Conservation (phyloP, 1,140 invertebrate species). For the Cyphomyrmex costatus region DNA sequence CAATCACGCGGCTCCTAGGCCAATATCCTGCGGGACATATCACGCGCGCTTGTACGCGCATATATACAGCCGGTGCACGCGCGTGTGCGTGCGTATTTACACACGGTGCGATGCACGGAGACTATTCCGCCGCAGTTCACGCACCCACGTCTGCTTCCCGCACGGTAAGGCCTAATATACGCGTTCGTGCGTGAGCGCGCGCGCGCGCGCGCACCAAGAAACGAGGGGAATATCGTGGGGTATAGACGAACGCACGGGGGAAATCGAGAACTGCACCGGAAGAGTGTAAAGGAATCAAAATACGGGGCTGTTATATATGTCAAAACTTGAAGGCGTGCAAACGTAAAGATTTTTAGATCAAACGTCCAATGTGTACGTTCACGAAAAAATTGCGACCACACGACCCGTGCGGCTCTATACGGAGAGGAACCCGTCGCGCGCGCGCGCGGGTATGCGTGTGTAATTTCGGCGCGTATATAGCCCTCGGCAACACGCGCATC, state of each 20-base stretch:
- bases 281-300: background rate
- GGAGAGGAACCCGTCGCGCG: background rate
- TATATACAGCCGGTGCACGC: too few species aligned
- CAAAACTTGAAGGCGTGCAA: background rate
- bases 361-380: constrained; percentile 38
- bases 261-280: background rate
- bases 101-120: background rate
- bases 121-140: background rate
- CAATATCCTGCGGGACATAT: constrained; percentile 70
- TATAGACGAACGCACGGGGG: background rate
- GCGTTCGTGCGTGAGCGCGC: background rate
- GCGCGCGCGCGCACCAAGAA: background rate
- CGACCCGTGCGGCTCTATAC: constrained; percentile 49
- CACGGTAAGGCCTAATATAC: background rate
- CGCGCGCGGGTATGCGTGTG: background rate
- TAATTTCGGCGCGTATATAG: constrained; percentile 40
- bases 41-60: constrained; percentile 23
- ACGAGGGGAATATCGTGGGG: constrained; percentile 2
- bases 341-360: background rate
- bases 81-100: constrained; percentile 13
- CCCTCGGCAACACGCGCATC: background rate
- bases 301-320: too few species aligned
- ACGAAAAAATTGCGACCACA: constrained; percentile 68
- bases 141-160: constrained; percentile 62
- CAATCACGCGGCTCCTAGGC: constrained; percentile 70